Percentiles rank a stretch among this genome's conserved stretches.
phyloP scores from a whole-genome alignment of 1,140 invertebrate species.

The Polypedilum pembai region DNA sequence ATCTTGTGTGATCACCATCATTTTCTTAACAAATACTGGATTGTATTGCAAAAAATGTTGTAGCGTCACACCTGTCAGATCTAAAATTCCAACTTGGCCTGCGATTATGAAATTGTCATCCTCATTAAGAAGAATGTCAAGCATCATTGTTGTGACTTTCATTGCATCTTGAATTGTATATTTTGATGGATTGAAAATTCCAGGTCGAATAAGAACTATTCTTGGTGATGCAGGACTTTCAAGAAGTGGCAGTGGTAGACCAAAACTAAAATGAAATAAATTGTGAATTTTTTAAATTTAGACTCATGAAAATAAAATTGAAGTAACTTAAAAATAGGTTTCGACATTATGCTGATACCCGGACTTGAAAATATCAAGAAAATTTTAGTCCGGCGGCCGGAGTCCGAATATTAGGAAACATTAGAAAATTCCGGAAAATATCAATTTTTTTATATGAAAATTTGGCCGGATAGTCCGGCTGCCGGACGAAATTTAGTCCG shows the following conservation, averaged over 20 bases:
- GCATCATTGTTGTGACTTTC: conserved; percentile 43
- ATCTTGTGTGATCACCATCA: conserved; percentile 45
- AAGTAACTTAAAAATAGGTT: too few relatives aligned
- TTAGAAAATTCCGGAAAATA: too few relatives aligned
- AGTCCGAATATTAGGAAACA: too few relatives aligned
- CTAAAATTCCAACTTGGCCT: conserved; percentile 46
- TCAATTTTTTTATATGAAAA: too few relatives aligned
- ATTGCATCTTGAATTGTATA: conserved; percentile 35
- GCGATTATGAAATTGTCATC: conserved; percentile 44
- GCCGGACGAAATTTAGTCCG: too few relatives aligned
- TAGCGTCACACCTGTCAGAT: conserved; percentile 44
- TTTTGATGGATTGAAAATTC: conserved; percentile 41
- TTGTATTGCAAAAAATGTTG: conserved; percentile 48
- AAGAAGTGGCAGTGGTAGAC: conserved; percentile 37
- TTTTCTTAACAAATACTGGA: conserved; percentile 47
- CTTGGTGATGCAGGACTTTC: conserved; percentile 41
- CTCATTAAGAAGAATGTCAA: conserved; percentile 44
- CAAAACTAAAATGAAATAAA: conserved; percentile 31
- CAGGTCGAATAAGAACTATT: conserved; percentile 41
- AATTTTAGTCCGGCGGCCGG: too few relatives aligned
- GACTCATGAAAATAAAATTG: too few relatives aligned
- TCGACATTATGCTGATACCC: too few relatives aligned
- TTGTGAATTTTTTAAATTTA: too few relatives aligned
- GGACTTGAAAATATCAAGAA: too few relatives aligned
- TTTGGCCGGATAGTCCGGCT: too few relatives aligned